Evolutionary conservation across 2,113 vertebrate genomes (phyloP).

Genomic region (Pachycephala philippinensis): DNA sequence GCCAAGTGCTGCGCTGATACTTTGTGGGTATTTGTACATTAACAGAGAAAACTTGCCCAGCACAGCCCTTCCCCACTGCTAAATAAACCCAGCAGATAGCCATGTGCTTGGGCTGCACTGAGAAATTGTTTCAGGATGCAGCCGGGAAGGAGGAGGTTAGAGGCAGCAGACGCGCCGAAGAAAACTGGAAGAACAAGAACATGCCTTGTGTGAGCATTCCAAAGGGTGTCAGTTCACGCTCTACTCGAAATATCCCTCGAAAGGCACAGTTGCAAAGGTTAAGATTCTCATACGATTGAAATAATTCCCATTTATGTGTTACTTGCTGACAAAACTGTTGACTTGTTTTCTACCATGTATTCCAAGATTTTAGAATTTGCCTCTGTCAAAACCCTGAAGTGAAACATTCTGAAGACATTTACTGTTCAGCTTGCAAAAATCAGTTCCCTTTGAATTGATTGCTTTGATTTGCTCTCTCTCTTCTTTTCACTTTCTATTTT

Average conservation of each 20-base stretch:
- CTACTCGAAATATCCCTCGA: neutral
- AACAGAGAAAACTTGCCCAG: neutral
- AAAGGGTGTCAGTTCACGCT: neutral
- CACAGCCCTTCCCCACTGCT: neutral
- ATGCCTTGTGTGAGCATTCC: neutral
- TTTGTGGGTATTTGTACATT: neutral
- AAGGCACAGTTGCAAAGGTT: slow-evolving; percentile 33
- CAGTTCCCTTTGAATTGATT: neutral
- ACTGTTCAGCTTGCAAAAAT: neutral
- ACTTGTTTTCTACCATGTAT: neutral
- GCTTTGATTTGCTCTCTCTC: slow-evolving; percentile 27
- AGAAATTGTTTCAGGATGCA: neutral
- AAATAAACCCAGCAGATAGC: neutral
- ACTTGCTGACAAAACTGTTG: slow-evolving; percentile 37
- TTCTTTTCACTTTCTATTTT: slow-evolving; percentile 24
- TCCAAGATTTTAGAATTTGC: slow-evolving; percentile 20
- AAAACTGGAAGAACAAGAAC: neutral
- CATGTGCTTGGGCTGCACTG: neutral
- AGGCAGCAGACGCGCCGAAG: neutral
- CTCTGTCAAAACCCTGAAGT: neutral
- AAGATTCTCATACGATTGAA: slow-evolving; percentile 16
- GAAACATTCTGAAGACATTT: slow-evolving; percentile 17
- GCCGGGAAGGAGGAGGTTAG: neutral
- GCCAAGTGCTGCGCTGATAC: neutral
- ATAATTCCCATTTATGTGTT: slow-evolving; percentile 27